Evolutionary conservation across 2,888 invertebrate genomes (phyloP).

Genomic region (Lysandra bellargus): DNA sequence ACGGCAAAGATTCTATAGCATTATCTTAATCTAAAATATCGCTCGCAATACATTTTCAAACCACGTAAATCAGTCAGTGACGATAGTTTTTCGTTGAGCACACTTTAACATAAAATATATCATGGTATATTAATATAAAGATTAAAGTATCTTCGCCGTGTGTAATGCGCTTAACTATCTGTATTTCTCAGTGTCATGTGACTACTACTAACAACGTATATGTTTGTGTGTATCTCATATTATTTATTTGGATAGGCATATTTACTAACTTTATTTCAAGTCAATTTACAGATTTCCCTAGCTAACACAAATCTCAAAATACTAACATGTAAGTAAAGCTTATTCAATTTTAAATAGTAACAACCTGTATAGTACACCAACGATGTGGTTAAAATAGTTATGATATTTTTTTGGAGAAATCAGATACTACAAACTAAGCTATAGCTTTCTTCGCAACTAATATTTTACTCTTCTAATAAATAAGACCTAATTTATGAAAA

Average conservation of each 20-base stretch:
- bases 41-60: too few relatives aligned
- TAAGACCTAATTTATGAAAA: background rate
- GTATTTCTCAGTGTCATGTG: background rate
- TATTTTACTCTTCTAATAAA: background rate
- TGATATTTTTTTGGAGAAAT: too few relatives aligned
- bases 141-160: too few relatives aligned
- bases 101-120: too few relatives aligned
- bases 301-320: background rate
- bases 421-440: too few relatives aligned
- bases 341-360: background rate
- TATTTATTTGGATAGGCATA: background rate
- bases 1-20: background rate
- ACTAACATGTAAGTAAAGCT: background rate
- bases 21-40: too few relatives aligned
- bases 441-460: too few relatives aligned
- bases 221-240: background rate
- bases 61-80: too few relatives aligned
- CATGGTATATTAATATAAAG: too few relatives aligned
- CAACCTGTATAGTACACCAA: too few relatives aligned
- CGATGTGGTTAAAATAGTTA: too few relatives aligned
- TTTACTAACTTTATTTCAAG: slow-evolving; percentile 14
- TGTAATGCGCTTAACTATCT: background rate
- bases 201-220: background rate
- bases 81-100: too few relatives aligned
- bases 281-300: slow-evolving; percentile 19